These are phyloP conservation scores for Dione juno DNA, from an alignment of 2,888 invertebrate species.

Conservation along the genomic window DNA sequence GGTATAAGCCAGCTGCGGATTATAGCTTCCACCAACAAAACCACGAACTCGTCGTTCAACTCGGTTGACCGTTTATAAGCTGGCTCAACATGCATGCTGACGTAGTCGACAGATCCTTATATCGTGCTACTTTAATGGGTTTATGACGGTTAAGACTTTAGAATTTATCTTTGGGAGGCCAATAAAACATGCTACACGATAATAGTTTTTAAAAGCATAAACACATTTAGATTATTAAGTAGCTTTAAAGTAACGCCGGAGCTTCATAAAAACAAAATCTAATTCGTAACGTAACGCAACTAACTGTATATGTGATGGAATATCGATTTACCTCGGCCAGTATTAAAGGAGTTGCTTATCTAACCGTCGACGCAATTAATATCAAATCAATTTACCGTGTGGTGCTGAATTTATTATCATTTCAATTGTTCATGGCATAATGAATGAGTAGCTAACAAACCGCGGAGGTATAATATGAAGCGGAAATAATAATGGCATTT, in stretches of 20 bases:
- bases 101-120: constrained; percentile 54
- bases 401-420: constrained; percentile 69
- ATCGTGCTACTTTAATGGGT: constrained; percentile 70
- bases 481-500: constrained; percentile 81
- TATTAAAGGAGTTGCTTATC: constrained; percentile 59
- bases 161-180: constrained; percentile 60
- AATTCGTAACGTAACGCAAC: constrained; percentile 70
- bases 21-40: constrained; percentile 59
- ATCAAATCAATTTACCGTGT: constrained; percentile 72
- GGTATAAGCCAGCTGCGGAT: constrained; percentile 76
- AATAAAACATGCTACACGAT: constrained; percentile 47
- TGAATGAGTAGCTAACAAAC: constrained; percentile 64
- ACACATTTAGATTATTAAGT: constrained; percentile 38
- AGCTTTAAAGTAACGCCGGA: constrained; percentile 14
- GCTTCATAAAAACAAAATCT: constrained; percentile 60
- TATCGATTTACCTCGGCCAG: constrained; percentile 41
- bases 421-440: constrained; percentile 74
- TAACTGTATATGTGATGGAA: constrained; percentile 64
- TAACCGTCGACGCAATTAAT: constrained; percentile 67
- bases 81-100: constrained; percentile 54
- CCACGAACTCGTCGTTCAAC: constrained; percentile 54
- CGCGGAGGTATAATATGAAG: constrained; percentile 71
- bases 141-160: constrained; percentile 70
- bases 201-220: constrained; percentile 44
- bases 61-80: constrained; percentile 45